Percentiles rank a stretch among this genome's conserved stretches.
Evolutionary conservation across 2,797 vertebrate species (phyloP).

Genomic region (Brotogeris chrysoptera): DNA sequence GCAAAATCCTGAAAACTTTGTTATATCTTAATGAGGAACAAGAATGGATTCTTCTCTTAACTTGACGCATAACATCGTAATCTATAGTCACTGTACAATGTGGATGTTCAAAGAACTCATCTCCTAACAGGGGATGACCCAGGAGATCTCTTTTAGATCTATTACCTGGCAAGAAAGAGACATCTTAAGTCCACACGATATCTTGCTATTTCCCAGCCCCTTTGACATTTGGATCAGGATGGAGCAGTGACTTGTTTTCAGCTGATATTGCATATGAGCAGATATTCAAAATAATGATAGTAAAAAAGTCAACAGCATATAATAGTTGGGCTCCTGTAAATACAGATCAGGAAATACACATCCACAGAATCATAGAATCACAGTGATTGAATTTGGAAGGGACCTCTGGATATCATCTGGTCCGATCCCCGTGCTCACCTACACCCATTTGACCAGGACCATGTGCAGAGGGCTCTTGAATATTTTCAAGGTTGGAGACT

Average conservation of each 20-base stretch:
- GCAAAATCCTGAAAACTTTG: background rate
- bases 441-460: background rate
- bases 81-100: background rate
- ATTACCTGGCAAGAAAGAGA: background rate
- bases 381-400: background rate
- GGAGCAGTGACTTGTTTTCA: background rate
- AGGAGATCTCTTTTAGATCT: background rate
- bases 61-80: background rate
- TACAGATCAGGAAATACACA: background rate
- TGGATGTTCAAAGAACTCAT: background rate
- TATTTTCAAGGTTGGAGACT: background rate
- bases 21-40: background rate
- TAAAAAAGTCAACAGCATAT: background rate
- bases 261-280: background rate
- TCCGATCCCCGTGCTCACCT: background rate
- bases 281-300: background rate
- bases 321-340: background rate
- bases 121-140: background rate
- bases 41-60: background rate
- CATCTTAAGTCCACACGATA: background rate
- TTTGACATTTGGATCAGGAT: background rate
- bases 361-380: background rate
- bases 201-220: accelerated
- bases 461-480: background rate
- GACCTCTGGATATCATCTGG: background rate